A percentile compares a stretch with the other conserved stretches of the same genome.
phyloP scores from a whole-genome alignment of 2,888 invertebrate species.

The Caenorhabditis sp. region DNA sequence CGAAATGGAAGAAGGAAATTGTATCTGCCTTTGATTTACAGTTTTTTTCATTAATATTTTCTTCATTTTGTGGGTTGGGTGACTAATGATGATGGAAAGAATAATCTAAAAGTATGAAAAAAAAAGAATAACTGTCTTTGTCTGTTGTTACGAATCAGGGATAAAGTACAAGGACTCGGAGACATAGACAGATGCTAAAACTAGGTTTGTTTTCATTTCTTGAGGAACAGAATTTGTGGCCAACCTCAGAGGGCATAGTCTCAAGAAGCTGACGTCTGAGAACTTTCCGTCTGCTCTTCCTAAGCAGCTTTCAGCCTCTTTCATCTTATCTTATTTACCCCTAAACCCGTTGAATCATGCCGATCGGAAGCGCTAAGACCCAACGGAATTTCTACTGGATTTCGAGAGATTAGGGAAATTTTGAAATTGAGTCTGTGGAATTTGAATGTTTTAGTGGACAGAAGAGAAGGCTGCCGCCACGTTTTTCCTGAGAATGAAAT shows the following conservation, averaged over 20 bases:
- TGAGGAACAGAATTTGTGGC: not conserved
- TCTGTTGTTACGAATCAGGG: not conserved
- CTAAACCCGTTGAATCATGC: not conserved
- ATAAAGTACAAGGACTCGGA: too few relatives aligned
- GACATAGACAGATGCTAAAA: not conserved
- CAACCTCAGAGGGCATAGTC: not conserved
- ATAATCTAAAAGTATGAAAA: not conserved
- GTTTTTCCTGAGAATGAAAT: not conserved
- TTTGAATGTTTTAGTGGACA: too few relatives aligned
- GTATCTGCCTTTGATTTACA: too few relatives aligned
- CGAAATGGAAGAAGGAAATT: not conserved
- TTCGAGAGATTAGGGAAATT: not conserved
- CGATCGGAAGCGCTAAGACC: too few relatives aligned
- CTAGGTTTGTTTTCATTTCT: not conserved
- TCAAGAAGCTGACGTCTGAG: not conserved
- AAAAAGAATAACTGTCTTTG: not conserved
- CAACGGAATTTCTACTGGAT: too few relatives aligned
- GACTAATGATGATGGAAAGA: not conserved
- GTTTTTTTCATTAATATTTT: conserved; percentile 33
- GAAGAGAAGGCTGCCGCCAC: not conserved
- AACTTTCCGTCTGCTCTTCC: not conserved
- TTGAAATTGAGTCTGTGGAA: too few relatives aligned
- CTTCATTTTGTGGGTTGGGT: too few relatives aligned
- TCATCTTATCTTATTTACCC: not conserved
- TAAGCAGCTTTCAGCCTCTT: not conserved